Conservation (phyloP, 2,113 vertebrate genomes). For the Vidua macroura region DNA sequence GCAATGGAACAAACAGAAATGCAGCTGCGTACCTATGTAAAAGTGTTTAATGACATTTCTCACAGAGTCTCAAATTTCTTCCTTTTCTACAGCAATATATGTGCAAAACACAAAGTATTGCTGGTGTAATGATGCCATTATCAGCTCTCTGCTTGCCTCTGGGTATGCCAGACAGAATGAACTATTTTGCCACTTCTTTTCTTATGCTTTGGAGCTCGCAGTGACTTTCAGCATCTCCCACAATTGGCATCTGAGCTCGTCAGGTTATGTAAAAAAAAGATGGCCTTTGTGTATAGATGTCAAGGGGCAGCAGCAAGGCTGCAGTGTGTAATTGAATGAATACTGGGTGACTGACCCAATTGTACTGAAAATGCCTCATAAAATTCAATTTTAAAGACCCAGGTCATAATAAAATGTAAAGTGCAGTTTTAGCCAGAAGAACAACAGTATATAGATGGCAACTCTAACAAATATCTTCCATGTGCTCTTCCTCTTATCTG, state of each 20-base stretch:
- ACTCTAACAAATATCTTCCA: neutral
- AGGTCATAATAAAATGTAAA: neutral
- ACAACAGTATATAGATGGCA: neutral
- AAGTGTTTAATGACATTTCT: neutral
- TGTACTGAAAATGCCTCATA: neutral
- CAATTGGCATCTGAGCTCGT: neutral
- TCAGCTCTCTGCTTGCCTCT: neutral
- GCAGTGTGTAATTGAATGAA: conserved; percentile 18
- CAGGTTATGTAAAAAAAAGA: conserved; percentile 21
- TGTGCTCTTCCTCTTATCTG: neutral
- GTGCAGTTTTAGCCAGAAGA: conserved; percentile 53
- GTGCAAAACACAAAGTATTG: neutral
- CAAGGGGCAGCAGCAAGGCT: neutral
- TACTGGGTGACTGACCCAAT: neutral
- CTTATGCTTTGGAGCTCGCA: neutral
- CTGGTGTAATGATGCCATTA: neutral
- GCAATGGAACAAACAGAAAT: neutral
- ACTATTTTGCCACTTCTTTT: neutral
- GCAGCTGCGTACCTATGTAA: neutral
- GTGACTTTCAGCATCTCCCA: neutral
- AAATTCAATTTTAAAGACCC: neutral
- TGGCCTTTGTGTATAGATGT: neutral
- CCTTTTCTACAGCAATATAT: neutral
- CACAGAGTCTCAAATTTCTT: neutral
- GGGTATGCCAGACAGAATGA: neutral